Evolutionary conservation across 2,113 vertebrate species (phyloP).

Genomic region (Canis aureus): DNA sequence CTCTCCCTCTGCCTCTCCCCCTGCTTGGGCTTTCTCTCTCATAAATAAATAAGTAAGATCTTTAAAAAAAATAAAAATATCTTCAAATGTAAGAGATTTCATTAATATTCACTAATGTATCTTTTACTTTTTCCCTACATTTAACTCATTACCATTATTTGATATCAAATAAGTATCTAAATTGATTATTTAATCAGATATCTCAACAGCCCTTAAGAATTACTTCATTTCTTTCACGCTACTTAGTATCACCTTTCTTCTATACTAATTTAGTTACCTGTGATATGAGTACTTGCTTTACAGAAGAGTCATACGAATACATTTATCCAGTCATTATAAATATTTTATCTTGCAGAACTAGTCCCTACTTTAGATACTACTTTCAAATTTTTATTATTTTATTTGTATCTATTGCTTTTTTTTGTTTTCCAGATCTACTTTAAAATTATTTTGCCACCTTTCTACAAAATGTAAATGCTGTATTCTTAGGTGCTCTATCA

Average conservation of each 20-base stretch:
- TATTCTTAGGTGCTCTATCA: neutral
- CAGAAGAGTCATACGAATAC: neutral
- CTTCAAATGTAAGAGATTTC: neutral
- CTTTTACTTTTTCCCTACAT: neutral
- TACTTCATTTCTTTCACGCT: neutral
- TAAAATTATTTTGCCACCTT: neutral
- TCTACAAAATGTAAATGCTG: neutral
- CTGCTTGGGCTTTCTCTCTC: too few species aligned
- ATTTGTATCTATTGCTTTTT: conserved; percentile 8
- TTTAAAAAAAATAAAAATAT: neutral
- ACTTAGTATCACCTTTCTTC: neutral
- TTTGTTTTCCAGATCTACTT: neutral
- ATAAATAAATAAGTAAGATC: too few species aligned
- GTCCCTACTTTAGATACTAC: neutral
- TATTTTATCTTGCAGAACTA: neutral
- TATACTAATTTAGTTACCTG: neutral
- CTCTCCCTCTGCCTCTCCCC: too few species aligned
- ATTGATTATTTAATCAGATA: neutral
- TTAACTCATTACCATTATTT: conserved; percentile 20
- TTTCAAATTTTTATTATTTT: neutral
- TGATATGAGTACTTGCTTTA: neutral
- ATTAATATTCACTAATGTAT: neutral
- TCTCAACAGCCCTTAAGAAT: neutral
- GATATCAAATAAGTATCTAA: neutral
- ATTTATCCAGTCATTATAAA: neutral